These are phyloP conservation scores for Peromyscus californicus DNA, from an alignment of 2,113 vertebrate species.

Conservation along the genomic window DNA sequence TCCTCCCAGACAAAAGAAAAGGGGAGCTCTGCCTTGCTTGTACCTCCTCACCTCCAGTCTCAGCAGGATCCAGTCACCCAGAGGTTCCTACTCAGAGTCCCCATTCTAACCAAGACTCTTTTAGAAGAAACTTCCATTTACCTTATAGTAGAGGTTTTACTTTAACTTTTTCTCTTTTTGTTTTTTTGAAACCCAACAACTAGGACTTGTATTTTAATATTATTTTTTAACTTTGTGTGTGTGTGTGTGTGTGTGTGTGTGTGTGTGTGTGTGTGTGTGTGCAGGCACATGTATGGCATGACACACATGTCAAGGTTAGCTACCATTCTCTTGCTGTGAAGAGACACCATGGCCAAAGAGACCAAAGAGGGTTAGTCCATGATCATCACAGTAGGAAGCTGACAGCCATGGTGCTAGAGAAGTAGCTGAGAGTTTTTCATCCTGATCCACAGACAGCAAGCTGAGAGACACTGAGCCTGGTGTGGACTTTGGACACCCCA, in stretches of 20 bases:
- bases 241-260: background rate
- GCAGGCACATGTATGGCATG: background rate
- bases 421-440: background rate
- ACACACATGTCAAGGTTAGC: background rate
- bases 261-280: background rate
- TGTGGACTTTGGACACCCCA: background rate
- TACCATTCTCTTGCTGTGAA: background rate
- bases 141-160: background rate
- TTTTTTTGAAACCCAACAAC: slow-evolving; percentile 8
- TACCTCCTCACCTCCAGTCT: background rate
- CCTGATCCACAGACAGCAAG: background rate
- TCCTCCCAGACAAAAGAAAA: background rate
- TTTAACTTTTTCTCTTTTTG: background rate
- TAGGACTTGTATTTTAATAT: slow-evolving; percentile 27
- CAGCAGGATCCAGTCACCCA: background rate
- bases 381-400: background rate
- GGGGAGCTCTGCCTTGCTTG: background rate
- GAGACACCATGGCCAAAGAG: background rate
- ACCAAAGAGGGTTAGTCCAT: background rate
- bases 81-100: background rate
- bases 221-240: background rate
- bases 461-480: background rate
- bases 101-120: background rate
- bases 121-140: slow-evolving; percentile 35
- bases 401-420: background rate